Evolutionary conservation across 2,113 vertebrate genomes (phyloP).

Genomic region (Salvelinus fontinalis): DNA sequence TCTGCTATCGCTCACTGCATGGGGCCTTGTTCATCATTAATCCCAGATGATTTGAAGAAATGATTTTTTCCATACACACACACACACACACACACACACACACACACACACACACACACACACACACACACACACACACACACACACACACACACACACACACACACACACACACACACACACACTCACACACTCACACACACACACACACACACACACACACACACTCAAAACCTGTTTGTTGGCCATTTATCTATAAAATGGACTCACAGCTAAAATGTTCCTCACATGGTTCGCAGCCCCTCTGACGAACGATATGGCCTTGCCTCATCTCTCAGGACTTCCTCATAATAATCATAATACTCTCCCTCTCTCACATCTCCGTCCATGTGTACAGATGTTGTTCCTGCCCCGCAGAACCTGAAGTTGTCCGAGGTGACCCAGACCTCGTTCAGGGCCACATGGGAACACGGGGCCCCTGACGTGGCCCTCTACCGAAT

Average conservation of each 20-base stretch:
- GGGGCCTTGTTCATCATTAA: constrained; percentile 16
- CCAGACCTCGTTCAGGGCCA: constrained; percentile 83
- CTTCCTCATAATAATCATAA: constrained; percentile 11
- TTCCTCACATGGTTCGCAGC: constrained; percentile 14
- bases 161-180: too few species aligned
- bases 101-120: too few species aligned
- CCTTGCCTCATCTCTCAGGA: constrained; percentile 24
- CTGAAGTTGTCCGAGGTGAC: constrained; percentile 85
- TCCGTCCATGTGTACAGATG: constrained; percentile 58
- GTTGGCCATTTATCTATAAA: not conserved
- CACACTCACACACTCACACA: too few species aligned
- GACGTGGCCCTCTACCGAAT: constrained; percentile 92
- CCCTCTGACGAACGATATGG: constrained; percentile 3
- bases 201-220: not conserved
- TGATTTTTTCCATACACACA: constrained; percentile 4
- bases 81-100: not conserved
- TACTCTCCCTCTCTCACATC: not conserved
- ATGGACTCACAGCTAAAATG: not conserved
- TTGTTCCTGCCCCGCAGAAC: constrained; percentile 89
- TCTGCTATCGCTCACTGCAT: constrained; percentile 9
- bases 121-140: too few species aligned
- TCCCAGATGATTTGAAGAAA: constrained; percentile 16
- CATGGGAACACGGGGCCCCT: constrained; percentile 91
- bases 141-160: too few species aligned
- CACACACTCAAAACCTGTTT: not conserved